Percentiles rank a stretch among this genome's conserved stretches.
These are phyloP conservation scores for Eristalinus sepulchralis DNA, from an alignment of 2,888 invertebrate species.

Conservation along the genomic window DNA sequence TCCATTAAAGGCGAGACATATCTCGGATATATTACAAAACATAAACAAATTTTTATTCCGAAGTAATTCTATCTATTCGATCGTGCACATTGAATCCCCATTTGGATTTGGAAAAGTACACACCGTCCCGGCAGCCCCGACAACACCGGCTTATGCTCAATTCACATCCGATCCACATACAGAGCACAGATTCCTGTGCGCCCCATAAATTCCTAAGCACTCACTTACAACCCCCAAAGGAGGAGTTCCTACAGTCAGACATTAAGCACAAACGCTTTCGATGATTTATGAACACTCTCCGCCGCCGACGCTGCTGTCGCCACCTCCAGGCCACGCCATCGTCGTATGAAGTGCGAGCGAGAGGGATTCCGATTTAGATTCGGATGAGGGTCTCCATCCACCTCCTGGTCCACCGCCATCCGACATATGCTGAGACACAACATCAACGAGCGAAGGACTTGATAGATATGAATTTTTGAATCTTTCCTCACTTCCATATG, in stretches of 20 bases:
- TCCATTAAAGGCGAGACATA: slow-evolving; percentile 60
- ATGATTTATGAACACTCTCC: slow-evolving; percentile 69
- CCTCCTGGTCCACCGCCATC: neutral
- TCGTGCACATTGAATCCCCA: slow-evolving; percentile 68
- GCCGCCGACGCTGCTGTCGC: neutral
- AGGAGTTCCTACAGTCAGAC: slow-evolving; percentile 68
- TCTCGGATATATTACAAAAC: slow-evolving; percentile 57
- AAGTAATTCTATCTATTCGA: slow-evolving; percentile 64
- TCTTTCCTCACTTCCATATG: slow-evolving; percentile 37
- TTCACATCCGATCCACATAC: neutral
- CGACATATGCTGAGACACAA: slow-evolving; percentile 33
- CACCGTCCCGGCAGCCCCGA: slow-evolving; percentile 23
- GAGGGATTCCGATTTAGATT: neutral
- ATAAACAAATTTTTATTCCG: slow-evolving; percentile 64
- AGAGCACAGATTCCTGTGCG: slow-evolving; percentile 48
- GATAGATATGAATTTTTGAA: slow-evolving; percentile 68
- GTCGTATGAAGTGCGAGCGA: slow-evolving; percentile 57
- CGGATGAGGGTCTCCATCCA: neutral
- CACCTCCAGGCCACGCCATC: no score
- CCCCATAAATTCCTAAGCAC: slow-evolving; percentile 70
- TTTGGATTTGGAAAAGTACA: slow-evolving; percentile 65
- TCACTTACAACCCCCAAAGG: slow-evolving; percentile 68
- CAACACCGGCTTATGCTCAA: no score
- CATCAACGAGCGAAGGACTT: slow-evolving; percentile 18
- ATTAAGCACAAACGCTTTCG: slow-evolving; percentile 70